These are phyloP conservation scores for Danio tinwini DNA, from an alignment of 2,797 vertebrate genomes.

Conservation along the genomic window DNA sequence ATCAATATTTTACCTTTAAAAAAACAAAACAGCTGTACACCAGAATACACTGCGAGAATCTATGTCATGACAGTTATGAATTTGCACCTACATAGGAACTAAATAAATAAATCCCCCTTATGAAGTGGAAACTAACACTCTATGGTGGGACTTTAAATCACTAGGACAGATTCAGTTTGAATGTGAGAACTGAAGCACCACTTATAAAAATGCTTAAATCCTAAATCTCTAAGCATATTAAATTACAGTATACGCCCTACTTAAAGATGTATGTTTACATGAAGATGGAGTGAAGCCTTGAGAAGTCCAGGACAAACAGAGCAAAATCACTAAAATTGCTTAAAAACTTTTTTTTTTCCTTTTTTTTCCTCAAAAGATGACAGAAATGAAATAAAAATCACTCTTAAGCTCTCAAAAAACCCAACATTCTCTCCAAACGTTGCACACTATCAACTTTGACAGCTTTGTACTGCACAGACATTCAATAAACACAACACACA, in stretches of 20 bases:
- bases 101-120: slow-evolving; percentile 31
- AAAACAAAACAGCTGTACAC: slow-evolving; percentile 2
- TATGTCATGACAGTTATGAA: background rate
- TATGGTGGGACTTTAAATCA: background rate
- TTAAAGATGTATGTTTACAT: slow-evolving; percentile 3
- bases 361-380: background rate
- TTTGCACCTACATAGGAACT: background rate
- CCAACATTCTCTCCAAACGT: background rate
- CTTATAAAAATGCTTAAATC: background rate
- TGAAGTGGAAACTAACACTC: background rate
- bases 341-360: background rate
- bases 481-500: background rate
- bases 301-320: slow-evolving; percentile 18
- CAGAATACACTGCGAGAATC: slow-evolving; percentile 14
- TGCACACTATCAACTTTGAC: slow-evolving; percentile 14
- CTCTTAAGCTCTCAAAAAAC: background rate
- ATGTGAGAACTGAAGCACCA: slow-evolving; percentile 20
- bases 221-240: slow-evolving; percentile 1
- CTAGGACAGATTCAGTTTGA: background rate
- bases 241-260: background rate
- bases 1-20: slow-evolving; percentile 6
- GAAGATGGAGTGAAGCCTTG: background rate
- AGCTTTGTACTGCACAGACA: background rate
- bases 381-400: slow-evolving; percentile 6
- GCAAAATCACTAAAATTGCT: slow-evolving; percentile 15